Evolutionary conservation across 2,113 vertebrate genomes (phyloP).

Genomic region (Galemys pyrenaicus): DNA sequence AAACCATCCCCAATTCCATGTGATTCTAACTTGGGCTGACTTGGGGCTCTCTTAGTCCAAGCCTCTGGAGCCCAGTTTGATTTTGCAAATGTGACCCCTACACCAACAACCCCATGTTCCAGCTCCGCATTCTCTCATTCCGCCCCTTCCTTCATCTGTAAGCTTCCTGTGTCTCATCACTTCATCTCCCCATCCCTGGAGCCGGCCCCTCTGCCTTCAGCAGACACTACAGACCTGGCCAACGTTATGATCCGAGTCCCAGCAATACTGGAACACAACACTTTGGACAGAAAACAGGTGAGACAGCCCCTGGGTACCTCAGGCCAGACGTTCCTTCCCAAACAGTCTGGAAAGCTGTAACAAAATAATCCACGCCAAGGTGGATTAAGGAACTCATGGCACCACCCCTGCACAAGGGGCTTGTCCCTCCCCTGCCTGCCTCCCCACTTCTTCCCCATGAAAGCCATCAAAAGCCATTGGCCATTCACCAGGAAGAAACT

Average conservation of each 20-base stretch:
- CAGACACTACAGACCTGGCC: not conserved
- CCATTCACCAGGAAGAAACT: not conserved
- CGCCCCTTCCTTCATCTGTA: not conserved
- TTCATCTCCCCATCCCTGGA: not conserved
- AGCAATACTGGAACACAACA: not conserved
- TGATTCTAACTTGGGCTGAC: not conserved
- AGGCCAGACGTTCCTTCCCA: not conserved
- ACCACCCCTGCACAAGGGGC: not conserved
- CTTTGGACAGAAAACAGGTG: not conserved
- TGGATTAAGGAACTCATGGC: too few relatives aligned
- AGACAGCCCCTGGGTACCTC: not conserved
- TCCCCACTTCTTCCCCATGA: not conserved
- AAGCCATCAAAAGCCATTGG: not conserved
- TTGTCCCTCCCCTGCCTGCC: not conserved
- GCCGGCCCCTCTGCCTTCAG: not conserved
- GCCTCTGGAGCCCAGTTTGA: not conserved
- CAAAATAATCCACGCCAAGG: not conserved
- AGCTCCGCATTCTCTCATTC: accelerated
- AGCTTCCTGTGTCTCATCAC: not conserved
- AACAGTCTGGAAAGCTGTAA: not conserved
- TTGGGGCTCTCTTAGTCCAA: too few relatives aligned
- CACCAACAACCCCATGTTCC: too few relatives aligned
- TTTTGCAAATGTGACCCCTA: not conserved
- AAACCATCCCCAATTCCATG: not conserved
- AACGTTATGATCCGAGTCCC: too few relatives aligned